Conservation (phyloP, 2,797 vertebrate genomes). For the Glossophaga mutica region DNA sequence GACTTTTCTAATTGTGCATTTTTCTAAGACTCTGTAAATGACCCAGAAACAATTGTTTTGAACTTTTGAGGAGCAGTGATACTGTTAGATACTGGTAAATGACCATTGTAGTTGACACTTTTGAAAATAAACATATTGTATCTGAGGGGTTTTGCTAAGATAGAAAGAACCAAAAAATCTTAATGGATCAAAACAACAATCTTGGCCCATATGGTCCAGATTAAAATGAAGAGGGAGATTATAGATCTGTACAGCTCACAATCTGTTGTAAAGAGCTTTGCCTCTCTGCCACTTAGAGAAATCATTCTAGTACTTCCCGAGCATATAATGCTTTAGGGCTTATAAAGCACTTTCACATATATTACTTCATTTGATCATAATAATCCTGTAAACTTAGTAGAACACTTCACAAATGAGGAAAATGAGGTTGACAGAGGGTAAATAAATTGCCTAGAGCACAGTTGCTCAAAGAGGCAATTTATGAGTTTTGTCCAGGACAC, state of each 20-base stretch:
- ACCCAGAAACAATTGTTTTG: slow-evolving; percentile 56
- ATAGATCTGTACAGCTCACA: background rate
- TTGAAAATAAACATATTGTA: background rate
- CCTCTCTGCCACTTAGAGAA: background rate
- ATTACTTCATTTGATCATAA: slow-evolving; percentile 40
- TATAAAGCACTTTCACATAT: slow-evolving; percentile 8
- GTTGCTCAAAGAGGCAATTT: background rate
- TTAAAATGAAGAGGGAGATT: background rate
- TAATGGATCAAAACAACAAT: background rate
- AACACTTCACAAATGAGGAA: slow-evolving; percentile 21
- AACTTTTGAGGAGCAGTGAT: slow-evolving; percentile 11
- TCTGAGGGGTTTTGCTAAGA: background rate
- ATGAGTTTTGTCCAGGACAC: background rate
- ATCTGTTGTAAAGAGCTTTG: slow-evolving; percentile 29
- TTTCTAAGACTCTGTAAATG: slow-evolving; percentile 22
- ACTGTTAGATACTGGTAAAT: slow-evolving; percentile 28
- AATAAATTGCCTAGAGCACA: background rate
- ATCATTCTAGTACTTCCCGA: background rate
- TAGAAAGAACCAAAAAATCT: background rate
- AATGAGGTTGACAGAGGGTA: background rate
- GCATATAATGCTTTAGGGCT: background rate
- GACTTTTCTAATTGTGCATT: background rate
- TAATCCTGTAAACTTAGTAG: background rate
- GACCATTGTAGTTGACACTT: background rate
- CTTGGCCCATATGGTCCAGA: background rate